These are phyloP conservation scores for Rhagonycha fulva DNA, from an alignment of 2,888 invertebrate species.

Conservation along the genomic window DNA sequence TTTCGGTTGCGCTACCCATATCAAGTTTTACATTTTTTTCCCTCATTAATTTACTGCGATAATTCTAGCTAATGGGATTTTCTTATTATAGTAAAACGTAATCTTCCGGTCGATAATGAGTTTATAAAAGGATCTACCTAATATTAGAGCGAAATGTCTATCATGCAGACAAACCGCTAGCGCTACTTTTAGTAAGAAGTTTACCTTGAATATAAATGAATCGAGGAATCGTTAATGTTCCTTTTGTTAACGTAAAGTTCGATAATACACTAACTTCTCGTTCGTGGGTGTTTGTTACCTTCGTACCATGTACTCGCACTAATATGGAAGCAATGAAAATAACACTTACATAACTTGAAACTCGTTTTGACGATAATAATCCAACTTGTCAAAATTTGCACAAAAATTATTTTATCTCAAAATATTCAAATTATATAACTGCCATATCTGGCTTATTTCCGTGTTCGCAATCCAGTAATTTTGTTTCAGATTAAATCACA, in stretches of 20 bases:
- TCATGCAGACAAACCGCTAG: background rate
- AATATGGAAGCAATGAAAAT: background rate
- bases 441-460: background rate
- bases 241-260: background rate
- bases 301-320: background rate
- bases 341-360: background rate
- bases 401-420: background rate
- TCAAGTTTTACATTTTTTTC: too few relatives aligned
- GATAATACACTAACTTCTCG: background rate
- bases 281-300: background rate
- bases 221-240: background rate
- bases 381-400: background rate
- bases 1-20: too few relatives aligned
- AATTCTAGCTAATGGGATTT: background rate
- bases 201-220: conserved; percentile 2
- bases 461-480: background rate
- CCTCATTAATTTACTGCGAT: background rate
- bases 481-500: background rate
- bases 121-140: background rate
- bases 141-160: background rate
- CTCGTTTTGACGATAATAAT: background rate
- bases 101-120: background rate
- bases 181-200: background rate
- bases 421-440: background rate
- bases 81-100: background rate